phyloP scores from a whole-genome alignment of 1,140 invertebrate genomes.

The Drosophila hydei region DNA sequence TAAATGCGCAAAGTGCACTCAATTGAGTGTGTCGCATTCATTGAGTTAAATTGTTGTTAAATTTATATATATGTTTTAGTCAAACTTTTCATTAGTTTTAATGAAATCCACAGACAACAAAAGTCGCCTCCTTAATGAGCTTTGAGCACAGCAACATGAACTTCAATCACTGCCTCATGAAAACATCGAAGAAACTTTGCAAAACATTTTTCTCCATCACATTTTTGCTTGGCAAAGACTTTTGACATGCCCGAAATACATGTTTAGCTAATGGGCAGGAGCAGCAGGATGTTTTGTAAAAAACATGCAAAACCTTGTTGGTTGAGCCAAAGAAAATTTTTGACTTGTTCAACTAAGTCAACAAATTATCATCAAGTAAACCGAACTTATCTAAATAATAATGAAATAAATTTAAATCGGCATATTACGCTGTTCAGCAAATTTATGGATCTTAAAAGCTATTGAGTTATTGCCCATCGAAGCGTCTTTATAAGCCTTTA shows the following conservation, averaged over 20 bases:
- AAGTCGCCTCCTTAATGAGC: conserved; percentile 63
- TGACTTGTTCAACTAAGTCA: too few relatives aligned
- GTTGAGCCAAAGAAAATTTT: too few relatives aligned
- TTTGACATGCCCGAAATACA: conserved; percentile 22
- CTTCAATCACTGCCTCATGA: too few relatives aligned
- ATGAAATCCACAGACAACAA: conserved; percentile 75
- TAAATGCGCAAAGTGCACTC: conserved; percentile 23
- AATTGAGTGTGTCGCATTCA: conserved; percentile 36
- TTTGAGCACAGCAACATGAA: conserved; percentile 30
- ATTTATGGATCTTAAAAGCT: neutral
- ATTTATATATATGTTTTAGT: neutral
- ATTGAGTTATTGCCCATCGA: conserved; percentile 14
- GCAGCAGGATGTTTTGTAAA: neutral
- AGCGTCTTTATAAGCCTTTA: conserved; percentile 3
- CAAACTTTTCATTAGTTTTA: conserved; percentile 47
- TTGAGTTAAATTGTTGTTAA: conserved; percentile 51
- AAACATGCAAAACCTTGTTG: conserved; percentile 9
- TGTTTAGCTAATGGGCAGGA: conserved; percentile 12
- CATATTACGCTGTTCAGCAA: conserved; percentile 5
- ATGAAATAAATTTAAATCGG: neutral
- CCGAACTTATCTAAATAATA: neutral
- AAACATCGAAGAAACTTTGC: neutral
- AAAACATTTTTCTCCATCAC: neutral
- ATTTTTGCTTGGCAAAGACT: neutral
- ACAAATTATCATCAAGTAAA: neutral